Percentiles rank a stretch among this genome's conserved stretches.
Evolutionary conservation across 2,797 vertebrate genomes (phyloP).

Genomic region (Sebastes vulpes): DNA sequence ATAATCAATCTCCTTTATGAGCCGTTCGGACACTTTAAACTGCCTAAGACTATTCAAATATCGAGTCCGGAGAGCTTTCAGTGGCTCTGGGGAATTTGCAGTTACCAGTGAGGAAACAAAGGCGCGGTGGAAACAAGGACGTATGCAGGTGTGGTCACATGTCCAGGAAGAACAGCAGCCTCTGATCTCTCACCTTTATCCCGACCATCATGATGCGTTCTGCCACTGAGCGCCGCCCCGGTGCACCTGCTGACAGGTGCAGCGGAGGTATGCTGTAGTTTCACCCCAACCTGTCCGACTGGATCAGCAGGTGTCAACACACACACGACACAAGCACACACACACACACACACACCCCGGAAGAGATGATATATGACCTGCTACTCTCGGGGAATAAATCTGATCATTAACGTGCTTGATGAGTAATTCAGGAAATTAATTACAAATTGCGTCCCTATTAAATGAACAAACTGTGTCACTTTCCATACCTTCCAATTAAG

Average conservation of each 20-base stretch:
- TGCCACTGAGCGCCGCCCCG: background rate
- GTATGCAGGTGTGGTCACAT: background rate
- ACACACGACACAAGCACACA: background rate
- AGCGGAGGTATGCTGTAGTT: constrained; percentile 73
- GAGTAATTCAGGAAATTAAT: background rate
- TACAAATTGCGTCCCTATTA: background rate
- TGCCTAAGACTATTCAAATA: background rate
- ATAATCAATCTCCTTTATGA: constrained; percentile 9
- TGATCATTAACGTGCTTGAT: background rate
- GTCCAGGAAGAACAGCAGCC: constrained; percentile 25
- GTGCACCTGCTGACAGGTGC: constrained; percentile 59
- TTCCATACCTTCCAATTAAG: background rate
- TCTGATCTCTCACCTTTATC: background rate
- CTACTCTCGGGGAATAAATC: background rate
- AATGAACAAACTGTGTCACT: background rate
- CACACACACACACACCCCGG: background rate
- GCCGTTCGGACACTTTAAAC: background rate
- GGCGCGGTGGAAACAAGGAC: background rate
- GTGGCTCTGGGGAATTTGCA: constrained; percentile 11
- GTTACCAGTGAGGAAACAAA: background rate
- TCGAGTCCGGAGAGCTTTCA: background rate
- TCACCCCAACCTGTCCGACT: constrained; percentile 83
- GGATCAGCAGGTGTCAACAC: constrained; percentile 44
- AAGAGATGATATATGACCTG: background rate
- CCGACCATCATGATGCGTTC: background rate